These are phyloP conservation scores for Varecia variegata DNA, from an alignment of 2,797 vertebrate species.

Conservation along the genomic window DNA sequence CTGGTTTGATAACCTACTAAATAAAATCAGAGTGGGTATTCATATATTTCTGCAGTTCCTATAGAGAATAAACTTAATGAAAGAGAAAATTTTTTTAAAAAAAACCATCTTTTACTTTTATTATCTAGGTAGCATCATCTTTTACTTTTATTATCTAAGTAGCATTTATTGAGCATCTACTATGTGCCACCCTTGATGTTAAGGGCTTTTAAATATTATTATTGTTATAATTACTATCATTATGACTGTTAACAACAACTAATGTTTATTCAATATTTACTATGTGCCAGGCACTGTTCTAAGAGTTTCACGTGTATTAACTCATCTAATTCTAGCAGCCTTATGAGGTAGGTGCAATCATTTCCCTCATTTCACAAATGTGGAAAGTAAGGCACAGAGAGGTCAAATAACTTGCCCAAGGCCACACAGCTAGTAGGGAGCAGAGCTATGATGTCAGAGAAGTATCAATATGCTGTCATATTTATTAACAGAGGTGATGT, in stretches of 20 bases:
- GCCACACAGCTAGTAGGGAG: background rate
- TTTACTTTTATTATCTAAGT: no score
- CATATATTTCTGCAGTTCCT: background rate
- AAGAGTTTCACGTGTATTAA: background rate
- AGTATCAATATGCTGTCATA: background rate
- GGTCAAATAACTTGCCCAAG: background rate
- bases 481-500: background rate
- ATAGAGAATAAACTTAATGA: background rate
- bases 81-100: background rate
- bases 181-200: background rate
- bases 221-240: background rate
- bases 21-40: background rate
- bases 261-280: background rate
- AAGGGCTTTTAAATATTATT: background rate
- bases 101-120: slow-evolving; percentile 1
- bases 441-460: background rate
- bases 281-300: background rate
- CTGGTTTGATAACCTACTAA: background rate
- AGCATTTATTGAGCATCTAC: background rate
- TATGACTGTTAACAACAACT: background rate
- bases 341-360: background rate
- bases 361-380: background rate
- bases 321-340: background rate
- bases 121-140: background rate
- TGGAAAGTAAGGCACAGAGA: background rate